Percentiles rank a stretch among this genome's conserved stretches.
Conservation (phyloP, 2,797 vertebrate genomes). For the Periophthalmus magnuspinnatus region DNA sequence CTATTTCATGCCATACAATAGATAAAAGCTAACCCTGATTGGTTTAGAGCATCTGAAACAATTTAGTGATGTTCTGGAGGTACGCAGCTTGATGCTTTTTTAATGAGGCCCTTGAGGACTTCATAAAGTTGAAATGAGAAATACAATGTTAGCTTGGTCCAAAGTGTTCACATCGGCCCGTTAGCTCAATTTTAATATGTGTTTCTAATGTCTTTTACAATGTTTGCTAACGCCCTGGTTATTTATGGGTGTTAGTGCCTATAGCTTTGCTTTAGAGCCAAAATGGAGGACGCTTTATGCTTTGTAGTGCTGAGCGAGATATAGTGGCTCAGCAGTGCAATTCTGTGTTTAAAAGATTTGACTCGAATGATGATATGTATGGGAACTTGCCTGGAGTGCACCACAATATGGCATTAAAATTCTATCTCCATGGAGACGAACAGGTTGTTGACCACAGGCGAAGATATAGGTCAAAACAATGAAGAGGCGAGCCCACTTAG, state of each 20-base stretch:
- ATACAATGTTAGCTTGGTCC: neutral
- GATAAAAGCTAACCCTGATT: neutral
- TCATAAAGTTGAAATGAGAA: neutral
- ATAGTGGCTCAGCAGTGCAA: conserved; percentile 24
- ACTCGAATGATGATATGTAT: neutral
- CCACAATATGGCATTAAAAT: neutral
- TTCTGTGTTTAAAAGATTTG: conserved; percentile 17
- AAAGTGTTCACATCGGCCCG: neutral
- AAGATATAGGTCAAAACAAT: too few species aligned
- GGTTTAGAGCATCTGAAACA: conserved; percentile 11
- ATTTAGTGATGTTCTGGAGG: conserved; percentile 2
- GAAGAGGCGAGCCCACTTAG: too few species aligned
- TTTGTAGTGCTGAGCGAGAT: conserved; percentile 32
- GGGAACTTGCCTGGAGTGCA: neutral
- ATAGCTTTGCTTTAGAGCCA: conserved; percentile 33
- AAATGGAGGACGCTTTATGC: conserved; percentile 28
- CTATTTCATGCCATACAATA: neutral
- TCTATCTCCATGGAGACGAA: too few species aligned
- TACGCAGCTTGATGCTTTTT: conserved; percentile 12
- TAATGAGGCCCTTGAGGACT: conserved; percentile 7
- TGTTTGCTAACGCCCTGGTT: conserved; percentile 37
- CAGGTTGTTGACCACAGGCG: too few species aligned
- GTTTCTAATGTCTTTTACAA: conserved; percentile 31
- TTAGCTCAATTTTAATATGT: conserved; percentile 5
- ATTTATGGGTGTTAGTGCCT: conserved; percentile 33